Evolutionary conservation across 2,113 vertebrate genomes (phyloP).

Genomic region (Mus spicilegus): DNA sequence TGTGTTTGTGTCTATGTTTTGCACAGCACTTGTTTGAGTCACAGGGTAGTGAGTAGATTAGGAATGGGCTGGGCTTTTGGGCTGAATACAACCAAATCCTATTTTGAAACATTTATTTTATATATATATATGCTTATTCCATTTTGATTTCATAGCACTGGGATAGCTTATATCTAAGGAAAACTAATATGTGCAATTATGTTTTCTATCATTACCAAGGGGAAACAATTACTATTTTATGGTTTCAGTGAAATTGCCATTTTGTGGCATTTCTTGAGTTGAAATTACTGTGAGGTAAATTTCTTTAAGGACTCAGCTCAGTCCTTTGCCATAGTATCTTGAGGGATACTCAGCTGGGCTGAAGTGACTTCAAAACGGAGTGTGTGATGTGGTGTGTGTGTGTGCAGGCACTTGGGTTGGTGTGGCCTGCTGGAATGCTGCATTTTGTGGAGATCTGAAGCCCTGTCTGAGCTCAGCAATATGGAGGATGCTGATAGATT

Average conservation of each 20-base stretch:
- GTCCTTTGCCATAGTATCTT: neutral
- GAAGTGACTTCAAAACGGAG: neutral
- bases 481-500: neutral
- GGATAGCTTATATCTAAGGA: slow-evolving; percentile 8
- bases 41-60: slow-evolving; percentile 75
- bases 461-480: neutral
- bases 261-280: slow-evolving; percentile 35
- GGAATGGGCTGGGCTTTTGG: slow-evolving; percentile 65
- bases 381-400: neutral
- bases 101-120: slow-evolving; percentile 59
- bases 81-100: slow-evolving; percentile 69
- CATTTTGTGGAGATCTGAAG: neutral
- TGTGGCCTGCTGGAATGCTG: neutral
- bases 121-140: slow-evolving; percentile 8
- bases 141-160: neutral
- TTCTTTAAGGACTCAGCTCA: slow-evolving; percentile 43
- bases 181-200: slow-evolving; percentile 42
- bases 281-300: slow-evolving; percentile 21
- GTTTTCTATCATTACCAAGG: slow-evolving; percentile 21
- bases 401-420: neutral
- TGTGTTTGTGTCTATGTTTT: slow-evolving; percentile 72
- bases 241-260: slow-evolving; percentile 1
- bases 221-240: neutral
- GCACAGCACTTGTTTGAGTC: slow-evolving; percentile 74
- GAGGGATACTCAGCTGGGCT: neutral